A percentile compares a stretch with the other conserved stretches of the same genome.
Evolutionary conservation across 2,797 vertebrate species (phyloP).

Genomic region (Hydrocynus forskahlii): DNA sequence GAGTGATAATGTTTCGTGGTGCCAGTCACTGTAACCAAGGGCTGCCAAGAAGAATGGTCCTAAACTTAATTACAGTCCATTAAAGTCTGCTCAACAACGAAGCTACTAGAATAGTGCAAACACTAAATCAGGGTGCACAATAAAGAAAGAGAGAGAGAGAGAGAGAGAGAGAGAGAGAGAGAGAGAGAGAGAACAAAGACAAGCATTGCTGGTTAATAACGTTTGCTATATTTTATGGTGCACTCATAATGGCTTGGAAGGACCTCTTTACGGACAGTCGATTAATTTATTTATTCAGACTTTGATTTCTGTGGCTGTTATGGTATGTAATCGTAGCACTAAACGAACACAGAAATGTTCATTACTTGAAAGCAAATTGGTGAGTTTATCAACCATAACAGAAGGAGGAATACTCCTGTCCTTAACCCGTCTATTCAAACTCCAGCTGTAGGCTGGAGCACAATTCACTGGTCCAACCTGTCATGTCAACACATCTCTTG

Average conservation of each 20-base stretch:
- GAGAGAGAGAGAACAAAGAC: background rate
- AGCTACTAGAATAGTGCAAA: constrained; percentile 6
- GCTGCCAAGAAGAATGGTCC: constrained; percentile 27
- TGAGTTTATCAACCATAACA: background rate
- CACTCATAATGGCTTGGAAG: background rate
- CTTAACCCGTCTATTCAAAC: background rate
- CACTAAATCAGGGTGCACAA: constrained; percentile 30
- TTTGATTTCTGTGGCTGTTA: background rate
- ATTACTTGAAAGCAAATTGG: background rate
- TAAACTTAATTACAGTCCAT: constrained; percentile 53
- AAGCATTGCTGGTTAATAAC: constrained; percentile 20
- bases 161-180: no score
- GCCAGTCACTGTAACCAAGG: constrained; percentile 30
- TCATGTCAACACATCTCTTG: background rate
- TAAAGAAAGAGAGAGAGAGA: background rate
- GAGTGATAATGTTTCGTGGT: constrained; percentile 20
- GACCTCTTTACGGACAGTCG: background rate
- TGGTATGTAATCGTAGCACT: background rate
- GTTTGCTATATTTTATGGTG: constrained; percentile 4
- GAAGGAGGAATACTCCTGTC: background rate
- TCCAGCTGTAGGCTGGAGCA: background rate
- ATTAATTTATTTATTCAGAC: background rate
- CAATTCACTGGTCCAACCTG: background rate
- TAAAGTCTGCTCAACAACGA: constrained; percentile 39
- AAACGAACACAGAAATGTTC: background rate